Percentiles rank a stretch among this genome's conserved stretches.
Evolutionary conservation across 2,113 vertebrate genomes (phyloP).

Genomic region (Serilophus lunatus): DNA sequence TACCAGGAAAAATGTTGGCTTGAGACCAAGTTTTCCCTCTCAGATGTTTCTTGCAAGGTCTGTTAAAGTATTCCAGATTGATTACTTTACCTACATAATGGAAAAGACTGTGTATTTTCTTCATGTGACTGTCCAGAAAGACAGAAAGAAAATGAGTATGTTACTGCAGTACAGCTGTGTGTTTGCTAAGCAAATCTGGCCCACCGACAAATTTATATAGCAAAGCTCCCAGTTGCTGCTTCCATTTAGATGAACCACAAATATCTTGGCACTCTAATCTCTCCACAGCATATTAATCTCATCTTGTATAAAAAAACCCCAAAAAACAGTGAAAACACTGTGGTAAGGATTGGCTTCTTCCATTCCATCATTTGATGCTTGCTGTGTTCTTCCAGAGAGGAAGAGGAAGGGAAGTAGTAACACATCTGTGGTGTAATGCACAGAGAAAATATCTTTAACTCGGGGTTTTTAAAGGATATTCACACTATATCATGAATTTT

Average conservation of each 20-base stretch:
- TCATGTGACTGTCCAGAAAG: not conserved
- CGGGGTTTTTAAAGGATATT: not conserved
- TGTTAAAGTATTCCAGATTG: not conserved
- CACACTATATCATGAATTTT: not conserved
- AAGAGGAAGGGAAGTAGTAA: not conserved
- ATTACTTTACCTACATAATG: not conserved
- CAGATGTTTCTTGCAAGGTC: not conserved
- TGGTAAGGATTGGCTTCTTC: not conserved
- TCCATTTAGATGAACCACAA: conserved; percentile 38
- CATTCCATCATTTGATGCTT: not conserved
- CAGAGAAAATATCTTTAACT: not conserved
- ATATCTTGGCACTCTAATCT: conserved; percentile 17
- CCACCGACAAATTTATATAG: not conserved
- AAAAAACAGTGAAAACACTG: not conserved
- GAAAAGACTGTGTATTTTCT: not conserved
- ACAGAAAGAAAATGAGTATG: not conserved
- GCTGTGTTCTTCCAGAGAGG: not conserved
- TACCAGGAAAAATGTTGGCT: not conserved
- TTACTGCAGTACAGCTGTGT: not conserved
- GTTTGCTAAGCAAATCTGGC: conserved; percentile 21
- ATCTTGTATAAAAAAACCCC: not conserved
- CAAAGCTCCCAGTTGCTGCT: not conserved
- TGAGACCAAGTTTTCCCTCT: not conserved
- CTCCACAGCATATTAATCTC: not conserved
- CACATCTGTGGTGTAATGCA: not conserved